Conservation (phyloP, 2,888 invertebrate genomes). For the Phortica okadai region DNA sequence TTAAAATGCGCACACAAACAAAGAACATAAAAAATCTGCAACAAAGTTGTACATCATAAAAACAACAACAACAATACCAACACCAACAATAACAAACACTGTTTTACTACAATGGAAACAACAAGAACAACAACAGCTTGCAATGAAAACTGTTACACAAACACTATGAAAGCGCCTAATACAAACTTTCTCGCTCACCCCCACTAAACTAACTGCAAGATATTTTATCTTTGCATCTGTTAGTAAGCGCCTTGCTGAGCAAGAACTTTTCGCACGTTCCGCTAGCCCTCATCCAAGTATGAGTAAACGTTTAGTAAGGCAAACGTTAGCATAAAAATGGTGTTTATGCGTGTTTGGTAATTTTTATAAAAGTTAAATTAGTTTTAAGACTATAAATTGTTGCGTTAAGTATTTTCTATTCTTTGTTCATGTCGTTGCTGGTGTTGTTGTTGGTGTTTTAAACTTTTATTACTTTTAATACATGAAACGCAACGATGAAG, state of each 20-base stretch:
- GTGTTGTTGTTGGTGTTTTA: conserved; percentile 47
- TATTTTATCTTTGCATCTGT: too few relatives aligned
- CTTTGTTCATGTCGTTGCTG: conserved; percentile 20
- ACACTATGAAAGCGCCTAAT: too few relatives aligned
- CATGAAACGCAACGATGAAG: conserved; percentile 55
- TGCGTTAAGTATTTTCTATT: conserved; percentile 39
- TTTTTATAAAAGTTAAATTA: conserved; percentile 70
- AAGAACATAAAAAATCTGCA: conserved; percentile 63
- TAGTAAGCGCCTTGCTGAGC: too few relatives aligned
- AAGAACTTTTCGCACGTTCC: too few relatives aligned
- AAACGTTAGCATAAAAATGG: conserved; percentile 70
- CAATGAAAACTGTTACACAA: too few relatives aligned
- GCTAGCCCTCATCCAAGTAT: background rate
- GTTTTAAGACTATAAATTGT: conserved; percentile 70
- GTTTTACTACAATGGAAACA: too few relatives aligned
- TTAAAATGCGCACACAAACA: background rate
- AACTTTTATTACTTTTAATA: conserved; percentile 70
- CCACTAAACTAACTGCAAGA: too few relatives aligned
- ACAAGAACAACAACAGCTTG: too few relatives aligned
- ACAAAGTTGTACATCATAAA: conserved; percentile 69
- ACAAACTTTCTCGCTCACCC: too few relatives aligned
- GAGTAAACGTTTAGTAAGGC: conserved; percentile 36
- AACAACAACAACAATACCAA: conserved; percentile 23
- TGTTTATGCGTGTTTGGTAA: conserved; percentile 71
- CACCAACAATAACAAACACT: too few relatives aligned